Base-by-base conservation (phyloP, 2,797 vertebrate genomes). In the Serranus cabrilla region DNA sequence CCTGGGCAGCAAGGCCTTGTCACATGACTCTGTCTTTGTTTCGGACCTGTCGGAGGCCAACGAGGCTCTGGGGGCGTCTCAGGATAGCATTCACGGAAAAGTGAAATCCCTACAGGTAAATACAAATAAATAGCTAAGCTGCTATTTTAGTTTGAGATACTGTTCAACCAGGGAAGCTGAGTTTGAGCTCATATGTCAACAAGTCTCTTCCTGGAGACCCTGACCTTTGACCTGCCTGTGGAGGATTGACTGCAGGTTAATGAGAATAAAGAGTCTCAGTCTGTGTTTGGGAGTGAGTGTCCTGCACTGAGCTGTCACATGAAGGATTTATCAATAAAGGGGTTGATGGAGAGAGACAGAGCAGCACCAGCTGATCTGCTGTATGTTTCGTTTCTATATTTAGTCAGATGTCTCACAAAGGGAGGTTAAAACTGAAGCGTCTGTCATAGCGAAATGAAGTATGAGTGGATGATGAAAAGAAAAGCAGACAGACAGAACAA, bases 11-110 rank as follows among this genome's bases (percentile, higher is more conserved):
- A 97, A 97, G 91, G 95, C 96, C 67, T 68, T 97, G 88, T 98
- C 97, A 23, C 97, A 98, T 47, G 97, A 99, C 84, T 98, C 96
- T 0, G 91, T 98, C 76, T 97, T 98, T 77, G 93, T 95, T 63
- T 94, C 93, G 10, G 95, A 97, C 42, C 91, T 86, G 0, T 85
- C 89, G 18, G 96, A 96, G 74, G 91, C 76, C 23, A 87, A 90
- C 16, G 47, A 94, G 61, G 87, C 76, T 78, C 81, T 95, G 1
- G 65, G 69, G 3, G 80, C 93, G 0, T 95, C 95, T 57, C 94
- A 95, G 83, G 96, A 96, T 87, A 96, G 83, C 71, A 78, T 92
- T 72, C 92, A 95, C 16, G 96, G 95, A 49, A 97, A 96, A 92
- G 95, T 96, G 74, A 97, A 96, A 91, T 90, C 94, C 8, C 88